A percentile compares a stretch with the other conserved stretches of the same genome.
phyloP scores from a whole-genome alignment of 2,888 invertebrate genomes.

The Pimpla rufipes region DNA sequence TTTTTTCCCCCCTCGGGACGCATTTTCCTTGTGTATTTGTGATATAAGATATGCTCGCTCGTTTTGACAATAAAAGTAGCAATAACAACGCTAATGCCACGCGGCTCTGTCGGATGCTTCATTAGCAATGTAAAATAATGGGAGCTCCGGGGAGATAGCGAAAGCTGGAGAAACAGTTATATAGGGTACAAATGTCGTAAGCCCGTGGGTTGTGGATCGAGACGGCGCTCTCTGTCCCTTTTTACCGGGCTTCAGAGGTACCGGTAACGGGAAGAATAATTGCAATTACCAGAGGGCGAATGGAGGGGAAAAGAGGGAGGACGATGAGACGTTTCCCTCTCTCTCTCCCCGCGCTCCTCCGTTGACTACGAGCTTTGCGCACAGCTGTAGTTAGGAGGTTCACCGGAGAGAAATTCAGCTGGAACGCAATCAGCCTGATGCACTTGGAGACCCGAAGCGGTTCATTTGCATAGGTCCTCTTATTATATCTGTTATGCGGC shows the following conservation, averaged over 20 bases:
- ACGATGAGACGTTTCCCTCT: conserved; percentile 1
- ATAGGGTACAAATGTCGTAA: neutral
- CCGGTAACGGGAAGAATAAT: conserved; percentile 49
- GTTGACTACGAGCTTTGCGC: conserved; percentile 20
- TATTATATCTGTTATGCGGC: conserved; percentile 51
- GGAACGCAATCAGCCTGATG: conserved; percentile 66
- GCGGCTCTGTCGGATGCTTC: neutral
- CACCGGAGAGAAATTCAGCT: conserved; percentile 43
- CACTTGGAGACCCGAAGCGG: conserved; percentile 61
- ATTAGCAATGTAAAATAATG: conserved; percentile 22
- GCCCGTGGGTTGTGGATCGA: neutral
- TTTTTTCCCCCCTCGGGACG: no score
- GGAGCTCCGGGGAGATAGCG: neutral
- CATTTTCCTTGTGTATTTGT: no score
- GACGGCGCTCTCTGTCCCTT: neutral
- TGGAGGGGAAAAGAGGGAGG: conserved; percentile 3
- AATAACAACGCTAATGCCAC: conserved; percentile 1
- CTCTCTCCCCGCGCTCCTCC: neutral
- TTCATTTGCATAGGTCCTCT: conserved; percentile 66
- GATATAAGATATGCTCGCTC: no score
- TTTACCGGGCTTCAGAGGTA: neutral
- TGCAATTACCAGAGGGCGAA: conserved; percentile 49
- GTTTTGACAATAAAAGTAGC: neutral
- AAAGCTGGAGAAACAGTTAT: neutral
- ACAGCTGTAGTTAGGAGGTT: conserved; percentile 40